A percentile compares a stretch with the other conserved stretches of the same genome.
Evolutionary conservation across 2,888 invertebrate species (phyloP).

Genomic region (Stramonita haemastoma): DNA sequence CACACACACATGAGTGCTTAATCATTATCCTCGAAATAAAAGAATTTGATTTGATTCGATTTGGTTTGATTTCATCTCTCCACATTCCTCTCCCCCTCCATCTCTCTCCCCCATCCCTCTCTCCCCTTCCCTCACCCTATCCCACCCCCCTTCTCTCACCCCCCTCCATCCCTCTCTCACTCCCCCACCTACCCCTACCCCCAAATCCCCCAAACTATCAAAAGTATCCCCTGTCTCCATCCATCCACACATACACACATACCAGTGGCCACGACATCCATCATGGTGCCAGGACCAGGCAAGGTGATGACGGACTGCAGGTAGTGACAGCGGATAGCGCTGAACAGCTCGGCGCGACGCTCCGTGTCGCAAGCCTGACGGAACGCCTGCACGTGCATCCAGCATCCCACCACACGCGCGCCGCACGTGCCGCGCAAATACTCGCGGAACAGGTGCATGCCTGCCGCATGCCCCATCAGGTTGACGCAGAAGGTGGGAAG

Average conservation of each 20-base stretch:
- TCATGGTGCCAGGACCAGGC: neutral
- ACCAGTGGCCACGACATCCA: slow-evolving; percentile 18
- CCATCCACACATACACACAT: neutral
- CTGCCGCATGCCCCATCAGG: slow-evolving; percentile 34
- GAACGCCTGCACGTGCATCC: slow-evolving; percentile 37
- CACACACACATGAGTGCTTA: no score
- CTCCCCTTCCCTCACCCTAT: neutral
- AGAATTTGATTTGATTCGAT: no score
- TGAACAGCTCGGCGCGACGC: slow-evolving; percentile 20
- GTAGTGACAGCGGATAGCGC: neutral
- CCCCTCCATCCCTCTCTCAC: neutral
- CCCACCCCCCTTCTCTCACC: neutral
- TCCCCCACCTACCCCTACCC: no score
- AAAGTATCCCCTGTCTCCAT: no score
- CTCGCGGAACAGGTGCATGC: slow-evolving; percentile 37
- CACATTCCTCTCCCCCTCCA: no score
- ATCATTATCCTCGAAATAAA: no score
- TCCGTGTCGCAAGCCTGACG: neutral
- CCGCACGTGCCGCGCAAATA: slow-evolving; percentile 25
- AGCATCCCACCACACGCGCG: slow-evolving; percentile 21
- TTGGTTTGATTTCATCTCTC: no score
- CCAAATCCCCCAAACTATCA: no score
- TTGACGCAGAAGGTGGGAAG: neutral
- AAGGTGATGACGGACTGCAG: neutral
- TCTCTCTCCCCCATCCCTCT: neutral